Evolutionary conservation across 2,113 vertebrate species (phyloP).

Genomic region (Apus apus): DNA sequence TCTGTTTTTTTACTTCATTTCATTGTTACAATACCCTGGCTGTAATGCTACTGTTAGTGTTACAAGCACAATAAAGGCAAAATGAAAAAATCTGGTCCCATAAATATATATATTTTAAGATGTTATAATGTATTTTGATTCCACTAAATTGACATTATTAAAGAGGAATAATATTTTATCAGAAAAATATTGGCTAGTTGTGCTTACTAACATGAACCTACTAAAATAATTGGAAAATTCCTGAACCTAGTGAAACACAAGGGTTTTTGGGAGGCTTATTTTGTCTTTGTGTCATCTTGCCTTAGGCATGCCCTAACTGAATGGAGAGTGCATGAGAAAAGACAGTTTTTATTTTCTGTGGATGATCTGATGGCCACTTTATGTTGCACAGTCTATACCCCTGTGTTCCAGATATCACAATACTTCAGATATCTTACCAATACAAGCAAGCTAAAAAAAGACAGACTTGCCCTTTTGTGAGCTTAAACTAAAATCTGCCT

Average conservation of each 20-base stretch:
- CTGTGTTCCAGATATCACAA: neutral
- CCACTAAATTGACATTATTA: neutral
- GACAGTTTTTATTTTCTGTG: neutral
- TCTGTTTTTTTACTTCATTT: neutral
- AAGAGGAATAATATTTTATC: neutral
- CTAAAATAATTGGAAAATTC: neutral
- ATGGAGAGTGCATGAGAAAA: neutral
- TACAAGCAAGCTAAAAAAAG: neutral
- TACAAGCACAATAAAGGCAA: neutral
- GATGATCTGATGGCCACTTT: neutral
- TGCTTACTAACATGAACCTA: neutral
- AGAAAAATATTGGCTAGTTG: neutral
- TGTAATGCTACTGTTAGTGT: accelerated
- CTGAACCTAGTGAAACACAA: neutral
- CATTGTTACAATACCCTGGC: neutral
- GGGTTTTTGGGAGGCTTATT: neutral
- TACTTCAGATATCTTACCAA: neutral
- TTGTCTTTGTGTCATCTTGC: neutral
- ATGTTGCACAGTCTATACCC: neutral
- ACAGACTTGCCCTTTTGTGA: neutral
- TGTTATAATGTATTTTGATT: neutral
- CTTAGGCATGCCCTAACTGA: neutral
- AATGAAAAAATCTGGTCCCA: neutral
- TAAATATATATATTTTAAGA: neutral
- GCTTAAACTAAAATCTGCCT: neutral